Evolutionary conservation across 2,888 invertebrate genomes (phyloP), one percentile per base, ranked within the genome.

Genomic region (Ophion slaviceki): DNA sequence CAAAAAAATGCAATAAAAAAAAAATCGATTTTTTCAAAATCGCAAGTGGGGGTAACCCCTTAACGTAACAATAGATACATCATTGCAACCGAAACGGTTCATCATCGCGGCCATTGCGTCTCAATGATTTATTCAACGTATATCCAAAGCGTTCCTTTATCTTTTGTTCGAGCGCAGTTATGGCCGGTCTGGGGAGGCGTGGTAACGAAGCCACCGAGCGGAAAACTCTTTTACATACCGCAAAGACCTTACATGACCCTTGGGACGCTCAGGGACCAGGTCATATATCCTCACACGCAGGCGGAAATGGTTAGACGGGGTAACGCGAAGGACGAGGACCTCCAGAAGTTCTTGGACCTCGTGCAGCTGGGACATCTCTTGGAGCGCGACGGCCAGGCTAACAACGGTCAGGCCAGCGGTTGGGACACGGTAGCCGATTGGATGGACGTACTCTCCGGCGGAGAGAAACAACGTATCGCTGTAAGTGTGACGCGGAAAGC

Each of bases 221-320:
- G 98, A 28, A 99, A 99, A 93, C 96, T 99, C 40, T 99, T 99
- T 95, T 99, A 99, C 93, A 98, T 99, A 91, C 99, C 99, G 0
- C 98, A 99, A 95, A 94, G 99, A 88, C 99, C 99, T 0, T 99
- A 99, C 93, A 99, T 99, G 99, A 99, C 99, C 0, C 95, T 99
- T 6, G 99, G 99, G 0, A 98, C 98, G 1, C 94, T 99, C 62
- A 95, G 99, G 81, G 99, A 99, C 94, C 99, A 99, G 95, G 96
- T 98, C 78, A 99, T 98, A 90, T 99, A 99, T 94, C 99, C 99
- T 0, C 98, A 99, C 94, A 97, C 97, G 0, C 96, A 96, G 57
- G 96, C 97, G 2, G 98, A 98, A 93, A 98, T 99, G 97, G 89
- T 95, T 1, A 95, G 97, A 1, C 95, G 96, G 78, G 98, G 98